Evolutionary conservation across 2,888 invertebrate species (phyloP), one percentile per base, ranked within the genome.

Genomic region (Alitta virens): DNA sequence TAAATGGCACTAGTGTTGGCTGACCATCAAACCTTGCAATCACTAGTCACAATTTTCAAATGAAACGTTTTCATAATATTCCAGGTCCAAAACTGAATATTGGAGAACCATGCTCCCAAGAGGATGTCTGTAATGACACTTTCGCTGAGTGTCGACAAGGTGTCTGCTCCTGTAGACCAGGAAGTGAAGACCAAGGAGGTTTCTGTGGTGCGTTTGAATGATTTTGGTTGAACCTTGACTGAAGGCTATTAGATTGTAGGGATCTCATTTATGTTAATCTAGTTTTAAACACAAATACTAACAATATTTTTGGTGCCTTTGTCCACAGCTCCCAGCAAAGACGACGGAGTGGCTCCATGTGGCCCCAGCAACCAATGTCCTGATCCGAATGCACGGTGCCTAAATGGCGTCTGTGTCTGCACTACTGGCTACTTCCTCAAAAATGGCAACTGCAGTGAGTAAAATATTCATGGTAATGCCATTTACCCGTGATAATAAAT

Each of bases 311-410:
- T 56, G 58, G 23, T 58, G 2, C 9, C 18, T 46, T 54, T 18
- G 38, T 21, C 58, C 53, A 16, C 52, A 63, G 63, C 60, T 21
- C 38, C 40, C 0, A 55, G 55, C 16, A 5, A 18, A 54, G 58
- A 59, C 21, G 54, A 46, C 24, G 25, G 18, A 9, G 23, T 43
- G 5, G 33, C 60, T 2, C 63, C 56, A 16, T 63, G 63, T 49
- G 49, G 53, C 3, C 50, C 46, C 25, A 63, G 61, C 25, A 63
- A 62, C 14, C 49, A 56, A 33, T 68, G 68, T 43, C 38, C 59
- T 2, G 68, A 68, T 26, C 61, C 63, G n/a, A 67, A 67, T 21
- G 67, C 67, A 14, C 63, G 62, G 53, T 68, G 68, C 24, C 46
- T 53, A 40, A 62, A 57, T 23, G 60, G 55, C n/a, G 57, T 62